Base-by-base conservation (phyloP, 2,797 vertebrate species). In the Chloroceryle amazona region DNA sequence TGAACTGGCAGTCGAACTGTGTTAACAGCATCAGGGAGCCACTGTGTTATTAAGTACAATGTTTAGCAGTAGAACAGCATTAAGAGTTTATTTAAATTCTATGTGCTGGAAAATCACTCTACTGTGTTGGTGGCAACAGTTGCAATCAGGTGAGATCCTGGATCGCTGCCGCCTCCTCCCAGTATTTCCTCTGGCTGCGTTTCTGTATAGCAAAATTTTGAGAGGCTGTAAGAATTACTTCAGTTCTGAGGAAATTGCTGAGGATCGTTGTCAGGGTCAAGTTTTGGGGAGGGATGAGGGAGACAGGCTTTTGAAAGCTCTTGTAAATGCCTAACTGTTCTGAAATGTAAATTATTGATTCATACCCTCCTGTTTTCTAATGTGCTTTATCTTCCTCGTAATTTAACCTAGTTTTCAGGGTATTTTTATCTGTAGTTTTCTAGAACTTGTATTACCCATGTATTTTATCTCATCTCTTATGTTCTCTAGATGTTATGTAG, bases 321-420 rank as follows among this genome's bases (percentile, higher is more conserved):
- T 57, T 90, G 67, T 72, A 76, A 75, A 44, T 29, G 44, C 61
- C 86, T 82, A 60, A 86, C 86, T 82, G 29, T 80, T 90, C 67
- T 58, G 78, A 94, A 84, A 82, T 33, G 52, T 90, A 84, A 90
- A 85, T 92, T 90, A 88, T 94, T 89, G 93, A 88, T 95, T 85
- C 46, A 42, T 87, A 86, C 31, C 23, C n/a, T 89, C 57, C 88
- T 80, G 82, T 74, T 90, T 95, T 87, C 88, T 89, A 92, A 95
- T 62, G 62, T 65, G 66, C 70, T 85, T 82, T 86, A 61, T 89
- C 83, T 89, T 92, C 68, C 60, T 67, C 66, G 60, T 93, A 90
- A 85, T 58, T 89, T 94, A 93, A 85, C 81, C 87, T 95, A 90
- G 57, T 91, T 95, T 96, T 88, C 75, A 47, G 75, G 31, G 17